phyloP scores from a whole-genome alignment of 1,140 invertebrate genomes.

The Bombus terrestris region DNA sequence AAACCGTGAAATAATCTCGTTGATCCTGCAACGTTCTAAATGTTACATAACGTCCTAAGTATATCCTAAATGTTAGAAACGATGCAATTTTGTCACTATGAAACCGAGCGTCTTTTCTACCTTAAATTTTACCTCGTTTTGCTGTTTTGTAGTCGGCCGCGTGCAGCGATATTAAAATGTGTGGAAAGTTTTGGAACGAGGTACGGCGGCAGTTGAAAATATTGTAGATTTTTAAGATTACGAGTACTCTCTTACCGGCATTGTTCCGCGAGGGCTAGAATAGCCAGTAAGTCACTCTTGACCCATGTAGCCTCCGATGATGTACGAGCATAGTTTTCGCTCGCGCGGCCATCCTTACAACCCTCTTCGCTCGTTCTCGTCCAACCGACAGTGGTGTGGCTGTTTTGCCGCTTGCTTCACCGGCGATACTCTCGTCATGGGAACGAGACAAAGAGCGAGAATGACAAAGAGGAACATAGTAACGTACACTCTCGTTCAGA shows the following conservation, averaged over 20 bases:
- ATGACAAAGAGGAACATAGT: too few relatives aligned
- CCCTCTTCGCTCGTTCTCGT: background rate
- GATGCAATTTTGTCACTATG: background rate
- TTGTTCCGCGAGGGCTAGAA: conserved; percentile 62
- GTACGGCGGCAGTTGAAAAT: conserved; percentile 2
- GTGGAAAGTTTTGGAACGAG: background rate
- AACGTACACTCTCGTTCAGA: background rate
- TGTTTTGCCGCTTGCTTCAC: background rate
- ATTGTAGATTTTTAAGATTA: conserved; percentile 42
- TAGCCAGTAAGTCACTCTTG: conserved; percentile 68
- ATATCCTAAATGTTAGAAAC: background rate
- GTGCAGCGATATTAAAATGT: conserved; percentile 16
- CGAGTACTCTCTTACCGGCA: background rate
- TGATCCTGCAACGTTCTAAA: background rate
- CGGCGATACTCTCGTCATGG: background rate
- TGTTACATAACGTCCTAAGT: too few relatives aligned
- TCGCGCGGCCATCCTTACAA: conserved; percentile 28
- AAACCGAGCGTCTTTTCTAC: too few relatives aligned
- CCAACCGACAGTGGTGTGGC: background rate
- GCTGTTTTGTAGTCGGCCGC: background rate
- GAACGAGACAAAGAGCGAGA: too few relatives aligned
- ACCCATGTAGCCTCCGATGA: conserved; percentile 64
- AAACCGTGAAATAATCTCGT: background rate
- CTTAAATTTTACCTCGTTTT: background rate
- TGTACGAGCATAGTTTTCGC: conserved; percentile 69